Evolutionary conservation across 2,113 vertebrate species (phyloP).

Genomic region (Calidris pugnax): DNA sequence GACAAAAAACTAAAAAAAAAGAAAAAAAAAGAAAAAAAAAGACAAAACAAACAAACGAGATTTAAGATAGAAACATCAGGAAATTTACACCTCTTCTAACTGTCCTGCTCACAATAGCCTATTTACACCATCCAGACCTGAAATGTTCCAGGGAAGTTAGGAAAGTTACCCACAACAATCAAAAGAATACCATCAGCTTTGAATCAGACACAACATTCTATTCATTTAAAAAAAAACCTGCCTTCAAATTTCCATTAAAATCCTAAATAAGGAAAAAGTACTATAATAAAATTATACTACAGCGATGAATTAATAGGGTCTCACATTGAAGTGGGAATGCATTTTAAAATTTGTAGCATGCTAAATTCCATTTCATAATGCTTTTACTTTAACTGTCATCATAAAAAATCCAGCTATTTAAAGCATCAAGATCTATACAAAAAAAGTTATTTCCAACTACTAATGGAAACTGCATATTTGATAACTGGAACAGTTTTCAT

Average conservation of each 20-base stretch:
- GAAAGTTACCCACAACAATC: neutral
- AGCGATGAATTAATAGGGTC: neutral
- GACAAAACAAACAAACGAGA: neutral
- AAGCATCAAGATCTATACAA: neutral
- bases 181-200: neutral
- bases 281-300: neutral
- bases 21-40: no score
- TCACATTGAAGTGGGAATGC: neutral
- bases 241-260: constrained; percentile 11
- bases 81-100: neutral
- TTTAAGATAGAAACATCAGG: neutral
- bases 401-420: constrained; percentile 23
- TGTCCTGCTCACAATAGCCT: neutral
- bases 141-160: neutral
- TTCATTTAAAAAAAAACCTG: neutral
- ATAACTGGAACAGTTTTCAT: constrained; percentile 13
- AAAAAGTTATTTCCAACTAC: constrained; percentile 4
- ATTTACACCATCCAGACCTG: neutral
- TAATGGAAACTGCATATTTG: constrained; percentile 8
- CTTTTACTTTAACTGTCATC: constrained; percentile 11
- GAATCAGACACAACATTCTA: neutral
- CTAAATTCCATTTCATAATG: constrained; percentile 18
- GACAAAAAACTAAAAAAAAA: neutral
- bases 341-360: neutral
- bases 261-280: constrained; percentile 14